Base-by-base conservation (phyloP, 1,140 invertebrate genomes). In the Samia ricini region DNA sequence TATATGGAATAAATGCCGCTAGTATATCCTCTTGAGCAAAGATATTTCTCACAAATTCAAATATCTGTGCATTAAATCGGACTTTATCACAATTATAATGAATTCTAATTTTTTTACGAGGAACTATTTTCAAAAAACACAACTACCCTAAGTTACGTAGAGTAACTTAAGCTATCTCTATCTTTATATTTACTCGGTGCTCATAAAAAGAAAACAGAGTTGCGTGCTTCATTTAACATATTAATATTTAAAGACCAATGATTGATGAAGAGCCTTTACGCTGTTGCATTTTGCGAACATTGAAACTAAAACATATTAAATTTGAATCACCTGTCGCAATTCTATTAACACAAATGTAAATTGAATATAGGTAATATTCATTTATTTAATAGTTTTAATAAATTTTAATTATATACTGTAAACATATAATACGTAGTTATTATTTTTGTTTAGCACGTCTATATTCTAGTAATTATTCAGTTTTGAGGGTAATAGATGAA, bases 221-320 rank as follows among this genome's bases (percentile, higher is more conserved):
- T 15, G 33, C 33, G 33, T 42, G 33, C 33, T 42, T 42, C 33
- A 15, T 42, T 15, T 42, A 42, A 15, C n/a, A 15, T 42, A 3
- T 12, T 42, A 42, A 42, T 42, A 55, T 23, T 24, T 24, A 55
- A 55, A 24, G 10, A 24, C 22, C 12, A 24, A 55, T 55, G 52
- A 55, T 55, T 55, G 24, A 55, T 55, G 52, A 23, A 24, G 24
- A 55, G n/a, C 33, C n/a, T 55, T 55, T 55, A 24, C 52, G 21
- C 22, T 15, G 19, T 55, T 55, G 52, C 52, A 24, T 24, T 24
- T 55, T 55, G n/a, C 22, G 33, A 42, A 42, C 33, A 42, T 42
- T 42, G 4, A 55, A 24, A 12, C 22, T 5, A n/a, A 23, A 12
- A 23, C 24, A 5, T 23, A 55, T 23, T 55, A 55, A 23, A 55